Conservation (phyloP, 2,888 invertebrate species). For the Odontomyia ornata region DNA sequence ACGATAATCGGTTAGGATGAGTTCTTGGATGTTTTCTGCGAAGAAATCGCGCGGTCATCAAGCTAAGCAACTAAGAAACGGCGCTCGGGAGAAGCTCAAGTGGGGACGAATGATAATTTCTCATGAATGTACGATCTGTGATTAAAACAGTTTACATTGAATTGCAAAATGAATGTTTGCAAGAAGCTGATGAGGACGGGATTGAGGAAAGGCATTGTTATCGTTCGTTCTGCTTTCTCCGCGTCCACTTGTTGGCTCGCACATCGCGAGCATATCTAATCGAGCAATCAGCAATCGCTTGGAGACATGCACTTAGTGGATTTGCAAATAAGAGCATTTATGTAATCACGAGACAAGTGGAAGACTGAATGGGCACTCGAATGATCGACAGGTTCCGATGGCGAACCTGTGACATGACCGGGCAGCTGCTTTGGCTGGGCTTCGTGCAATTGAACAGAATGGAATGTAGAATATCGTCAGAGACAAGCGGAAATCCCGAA, state of each 20-base stretch:
- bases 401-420: background rate
- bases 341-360: conserved; percentile 1
- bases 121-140: background rate
- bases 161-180: conserved; percentile 12
- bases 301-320: conserved; percentile 15
- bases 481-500: conserved; percentile 21
- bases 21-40: conserved; percentile 15
- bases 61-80: background rate
- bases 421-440: conserved; percentile 8
- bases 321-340: conserved; percentile 34
- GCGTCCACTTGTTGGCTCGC: background rate
- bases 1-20: conserved; percentile 19
- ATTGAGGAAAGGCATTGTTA: conserved; percentile 14
- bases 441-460: background rate
- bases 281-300: conserved; percentile 26
- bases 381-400: conserved; percentile 32
- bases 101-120: conserved; percentile 4
- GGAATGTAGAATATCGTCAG: background rate
- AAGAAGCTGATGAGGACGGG: background rate
- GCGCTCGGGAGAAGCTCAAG: background rate
- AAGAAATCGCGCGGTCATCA: conserved; percentile 15
- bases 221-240: conserved; percentile 34
- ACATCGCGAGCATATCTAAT: conserved; percentile 18
- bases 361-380: conserved; percentile 3
- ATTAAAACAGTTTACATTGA: conserved; percentile 4